Evolutionary conservation across 2,113 vertebrate species (phyloP).

Genomic region (Myotis davidii): DNA sequence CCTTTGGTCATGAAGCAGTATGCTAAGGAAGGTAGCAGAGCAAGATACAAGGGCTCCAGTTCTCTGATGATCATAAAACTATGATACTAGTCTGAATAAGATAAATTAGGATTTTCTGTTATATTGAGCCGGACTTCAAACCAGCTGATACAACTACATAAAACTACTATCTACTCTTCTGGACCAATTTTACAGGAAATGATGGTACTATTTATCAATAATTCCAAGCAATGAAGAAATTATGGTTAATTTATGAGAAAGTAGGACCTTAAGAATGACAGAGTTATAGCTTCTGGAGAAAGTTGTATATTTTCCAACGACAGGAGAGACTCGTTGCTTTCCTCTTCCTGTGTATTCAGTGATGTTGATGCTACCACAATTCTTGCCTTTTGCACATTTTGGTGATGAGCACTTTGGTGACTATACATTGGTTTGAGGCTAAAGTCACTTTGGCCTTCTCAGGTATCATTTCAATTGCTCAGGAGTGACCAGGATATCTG

Average conservation of each 20-base stretch:
- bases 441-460: not conserved
- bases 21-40: not conserved
- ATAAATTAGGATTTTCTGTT: conserved; percentile 2
- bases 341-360: not conserved
- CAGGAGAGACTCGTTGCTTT: not conserved
- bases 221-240: conserved; percentile 39
- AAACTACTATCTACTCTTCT: not conserved
- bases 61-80: conserved; percentile 2
- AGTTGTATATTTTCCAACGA: not conserved
- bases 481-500: not conserved
- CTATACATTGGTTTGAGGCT: not conserved
- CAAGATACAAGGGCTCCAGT: not conserved
- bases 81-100: not conserved
- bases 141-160: not conserved
- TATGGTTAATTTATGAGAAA: not conserved
- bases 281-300: not conserved
- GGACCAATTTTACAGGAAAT: not conserved
- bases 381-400: not conserved
- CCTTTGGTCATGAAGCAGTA: not conserved
- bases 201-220: not conserved
- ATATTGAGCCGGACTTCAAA: not conserved
- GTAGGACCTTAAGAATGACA: not conserved
- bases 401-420: not conserved
- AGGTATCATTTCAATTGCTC: not conserved
- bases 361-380: not conserved